phyloP scores from a whole-genome alignment of 2,888 invertebrate genomes.

The Hirtodrosophila alboralis region DNA sequence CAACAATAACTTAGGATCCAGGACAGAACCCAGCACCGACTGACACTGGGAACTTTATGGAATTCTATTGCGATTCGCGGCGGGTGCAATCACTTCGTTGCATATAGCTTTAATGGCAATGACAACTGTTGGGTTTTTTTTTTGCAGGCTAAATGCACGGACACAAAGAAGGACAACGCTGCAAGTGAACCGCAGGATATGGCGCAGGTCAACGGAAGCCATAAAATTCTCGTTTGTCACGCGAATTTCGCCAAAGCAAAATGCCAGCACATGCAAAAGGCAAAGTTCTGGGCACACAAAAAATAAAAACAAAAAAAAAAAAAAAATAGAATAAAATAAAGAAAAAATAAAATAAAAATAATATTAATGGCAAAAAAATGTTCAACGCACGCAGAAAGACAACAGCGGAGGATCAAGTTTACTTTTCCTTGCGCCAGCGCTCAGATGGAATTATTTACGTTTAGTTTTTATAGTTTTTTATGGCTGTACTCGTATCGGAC shows the following conservation, averaged over 20 bases:
- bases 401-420: conserved; percentile 46
- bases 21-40: conserved; percentile 17
- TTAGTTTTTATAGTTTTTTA: conserved; percentile 82
- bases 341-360: conserved; percentile 57
- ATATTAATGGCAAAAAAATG: conserved; percentile 69
- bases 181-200: conserved; percentile 80
- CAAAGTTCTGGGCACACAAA: conserved; percentile 62
- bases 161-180: conserved; percentile 41
- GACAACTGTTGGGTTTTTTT: conserved; percentile 68
- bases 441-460: conserved; percentile 81
- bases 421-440: conserved; percentile 53
- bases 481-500: conserved; percentile 44
- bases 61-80: conserved; percentile 3
- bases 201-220: conserved; percentile 84
- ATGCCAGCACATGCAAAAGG: conserved; percentile 80
- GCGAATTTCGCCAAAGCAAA: conserved; percentile 79
- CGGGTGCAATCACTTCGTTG: conserved; percentile 83
- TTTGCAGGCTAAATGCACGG: conserved; percentile 42
- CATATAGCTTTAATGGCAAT: conserved; percentile 78
- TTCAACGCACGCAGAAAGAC: conserved; percentile 36
- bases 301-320: conserved; percentile 31
- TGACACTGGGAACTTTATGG: conserved; percentile 4
- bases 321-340: conserved; percentile 21
- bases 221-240: conserved; percentile 84
- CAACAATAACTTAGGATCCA: conserved; percentile 12